These are phyloP conservation scores for Morus bassanus DNA, from an alignment of 2,797 vertebrate species.

Conservation along the genomic window DNA sequence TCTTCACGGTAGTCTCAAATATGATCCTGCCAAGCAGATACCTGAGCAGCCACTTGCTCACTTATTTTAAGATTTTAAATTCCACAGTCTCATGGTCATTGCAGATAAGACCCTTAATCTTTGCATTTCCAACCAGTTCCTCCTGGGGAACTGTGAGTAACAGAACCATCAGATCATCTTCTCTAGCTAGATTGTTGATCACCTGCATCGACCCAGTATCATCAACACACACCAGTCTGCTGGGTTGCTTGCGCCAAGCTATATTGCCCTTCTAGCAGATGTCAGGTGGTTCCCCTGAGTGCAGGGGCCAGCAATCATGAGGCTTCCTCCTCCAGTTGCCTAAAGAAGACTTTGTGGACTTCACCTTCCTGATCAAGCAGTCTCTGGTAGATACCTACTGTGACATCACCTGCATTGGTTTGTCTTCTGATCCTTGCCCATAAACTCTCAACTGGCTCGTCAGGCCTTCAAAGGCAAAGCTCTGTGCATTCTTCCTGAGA, in stretches of 20 bases:
- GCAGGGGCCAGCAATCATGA: not conserved
- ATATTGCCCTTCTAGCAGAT: not conserved
- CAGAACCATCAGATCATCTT: not conserved
- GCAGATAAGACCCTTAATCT: not conserved
- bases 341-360: not conserved
- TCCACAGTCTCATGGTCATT: not conserved
- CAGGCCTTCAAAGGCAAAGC: not conserved
- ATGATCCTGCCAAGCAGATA: not conserved
- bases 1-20: not conserved
- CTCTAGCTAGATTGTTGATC: not conserved
- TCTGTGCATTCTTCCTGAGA: not conserved
- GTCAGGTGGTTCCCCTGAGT: not conserved
- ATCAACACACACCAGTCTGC: not conserved
- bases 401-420: not conserved
- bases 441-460: not conserved
- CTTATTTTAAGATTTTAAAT: not conserved
- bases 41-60: not conserved
- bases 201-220: not conserved
- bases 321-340: not conserved
- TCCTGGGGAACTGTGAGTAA: not conserved
- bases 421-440: not conserved
- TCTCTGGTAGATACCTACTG: not conserved
- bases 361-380: not conserved
- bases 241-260: not conserved
- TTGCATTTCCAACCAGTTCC: not conserved